Evolutionary conservation across 2,113 vertebrate genomes (phyloP), one percentile per base, ranked within the genome.

Genomic region (Tylochromis polylepis): DNA sequence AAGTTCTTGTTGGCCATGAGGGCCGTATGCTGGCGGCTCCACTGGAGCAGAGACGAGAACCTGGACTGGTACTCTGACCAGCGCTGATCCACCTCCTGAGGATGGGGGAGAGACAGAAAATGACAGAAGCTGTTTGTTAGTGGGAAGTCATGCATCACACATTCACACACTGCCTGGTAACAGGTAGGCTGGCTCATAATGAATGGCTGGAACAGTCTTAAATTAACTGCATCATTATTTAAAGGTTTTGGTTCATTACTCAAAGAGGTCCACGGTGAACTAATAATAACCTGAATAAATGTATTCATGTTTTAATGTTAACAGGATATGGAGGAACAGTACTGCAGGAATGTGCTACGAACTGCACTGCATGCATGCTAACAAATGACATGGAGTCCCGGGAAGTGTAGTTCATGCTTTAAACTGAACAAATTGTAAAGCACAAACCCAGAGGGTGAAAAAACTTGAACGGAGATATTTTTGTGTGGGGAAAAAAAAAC

Each of bases 1-100:
- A 99, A 99, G 93, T 97, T 98, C 97, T 98, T 98, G 94, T 98
- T 97, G 79, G 97, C 98, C 98, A 99, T 99, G 90, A 98, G 93
- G 95, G 96, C 95, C 78, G 93, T 98, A 90, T 99, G 97, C 93
- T 99, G 98, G 90, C 97, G 98, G 95, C 98, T 98, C 99, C 99
- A 99, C 24, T 98, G 98, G 95, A 98, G 94, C 93, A 99, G 96
- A 81, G 97, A 97, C 57, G 97, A 97, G 94, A 99, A 97, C 3
- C 95, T 94, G 92, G 95, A 97, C 95, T 99, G 98, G 94, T 99
- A 99, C 88, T 99, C 98, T 31, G 97, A 92, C 98, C 98, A 99
- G 89, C 96, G 96, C 27, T 97, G 97, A 86, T 99, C 98, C 93
- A 99, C 98, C 90, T 99, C 99, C 99, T 99, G 94, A 90, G 2